Conservation (phyloP, 2,797 vertebrate species). For the Bovichtus diacanthus region DNA sequence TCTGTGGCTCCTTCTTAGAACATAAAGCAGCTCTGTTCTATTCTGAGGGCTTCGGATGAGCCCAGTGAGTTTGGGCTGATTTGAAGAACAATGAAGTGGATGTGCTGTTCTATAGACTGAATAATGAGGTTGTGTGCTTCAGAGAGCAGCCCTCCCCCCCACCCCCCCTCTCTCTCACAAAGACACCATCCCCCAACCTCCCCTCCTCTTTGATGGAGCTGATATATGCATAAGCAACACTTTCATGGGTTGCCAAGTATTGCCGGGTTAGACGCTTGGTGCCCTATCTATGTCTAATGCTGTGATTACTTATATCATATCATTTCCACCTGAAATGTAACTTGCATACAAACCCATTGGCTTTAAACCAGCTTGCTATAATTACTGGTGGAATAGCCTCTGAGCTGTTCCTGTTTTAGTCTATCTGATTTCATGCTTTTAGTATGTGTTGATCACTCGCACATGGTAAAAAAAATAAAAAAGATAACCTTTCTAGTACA, state of each 20-base stretch:
- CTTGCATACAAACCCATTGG: slow-evolving; percentile 27
- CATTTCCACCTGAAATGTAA: slow-evolving; percentile 56
- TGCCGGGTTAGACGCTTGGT: slow-evolving; percentile 63
- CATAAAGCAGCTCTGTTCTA: slow-evolving; percentile 68
- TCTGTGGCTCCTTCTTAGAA: slow-evolving; percentile 52
- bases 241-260: slow-evolving; percentile 83
- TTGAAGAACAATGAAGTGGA: slow-evolving; percentile 88
- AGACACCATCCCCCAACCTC: slow-evolving; percentile 78
- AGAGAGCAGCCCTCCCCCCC: slow-evolving; percentile 69
- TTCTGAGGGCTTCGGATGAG: slow-evolving; percentile 70
- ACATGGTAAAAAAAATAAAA: slow-evolving; percentile 39
- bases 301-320: slow-evolving; percentile 57
- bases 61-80: slow-evolving; percentile 81
- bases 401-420: slow-evolving; percentile 31
- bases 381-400: slow-evolving; percentile 45
- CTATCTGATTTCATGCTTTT: slow-evolving; percentile 42
- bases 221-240: slow-evolving; percentile 87
- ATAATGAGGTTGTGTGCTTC: slow-evolving; percentile 88
- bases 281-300: slow-evolving; percentile 63
- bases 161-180: slow-evolving; percentile 59
- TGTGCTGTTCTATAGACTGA: slow-evolving; percentile 87
- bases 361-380: slow-evolving; percentile 35
- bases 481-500: slow-evolving; percentile 74
- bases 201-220: slow-evolving; percentile 82
- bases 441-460: slow-evolving; percentile 56